Conservation (phyloP, 2,113 vertebrate genomes). For the Gnathonemus echidnorhynchus region DNA sequence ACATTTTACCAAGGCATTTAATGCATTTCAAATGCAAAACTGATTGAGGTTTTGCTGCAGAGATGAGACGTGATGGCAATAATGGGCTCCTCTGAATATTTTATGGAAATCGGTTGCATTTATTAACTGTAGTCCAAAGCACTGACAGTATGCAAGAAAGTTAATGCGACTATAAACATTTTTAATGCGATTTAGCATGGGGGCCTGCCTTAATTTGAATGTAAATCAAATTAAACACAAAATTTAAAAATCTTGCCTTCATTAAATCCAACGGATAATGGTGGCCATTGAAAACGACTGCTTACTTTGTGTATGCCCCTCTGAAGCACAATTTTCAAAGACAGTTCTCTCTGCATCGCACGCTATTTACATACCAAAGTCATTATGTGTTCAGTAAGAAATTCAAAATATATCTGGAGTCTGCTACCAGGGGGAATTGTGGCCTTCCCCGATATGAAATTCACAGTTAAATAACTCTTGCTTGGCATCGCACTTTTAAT, state of each 20-base stretch:
- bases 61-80: constrained; percentile 63
- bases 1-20: constrained; percentile 57
- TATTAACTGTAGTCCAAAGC: constrained; percentile 56
- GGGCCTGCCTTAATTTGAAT: constrained; percentile 52
- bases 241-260: constrained; percentile 55
- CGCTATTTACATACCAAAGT: constrained; percentile 33
- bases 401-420: constrained; percentile 19
- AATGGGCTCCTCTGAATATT: constrained; percentile 70
- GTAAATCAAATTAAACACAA: constrained; percentile 67
- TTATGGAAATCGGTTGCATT: constrained; percentile 68
- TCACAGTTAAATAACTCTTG: constrained; percentile 10
- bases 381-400: constrained; percentile 22
- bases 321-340: constrained; percentile 33
- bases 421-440: constrained; percentile 6
- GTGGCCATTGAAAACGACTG: constrained; percentile 31
- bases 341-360: constrained; percentile 22
- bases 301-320: constrained; percentile 34
- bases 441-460: constrained; percentile 1
- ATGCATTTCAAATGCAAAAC: constrained; percentile 69
- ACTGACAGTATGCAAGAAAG: constrained; percentile 56
- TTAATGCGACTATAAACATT: constrained; percentile 60
- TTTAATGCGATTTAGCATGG: constrained; percentile 63
- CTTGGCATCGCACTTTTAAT: constrained; percentile 2
- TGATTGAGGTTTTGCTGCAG: constrained; percentile 64
- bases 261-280: constrained; percentile 56